These are phyloP conservation scores for Geophilus truncorum DNA, from an alignment of 2,888 invertebrate genomes.

Conservation along the genomic window DNA sequence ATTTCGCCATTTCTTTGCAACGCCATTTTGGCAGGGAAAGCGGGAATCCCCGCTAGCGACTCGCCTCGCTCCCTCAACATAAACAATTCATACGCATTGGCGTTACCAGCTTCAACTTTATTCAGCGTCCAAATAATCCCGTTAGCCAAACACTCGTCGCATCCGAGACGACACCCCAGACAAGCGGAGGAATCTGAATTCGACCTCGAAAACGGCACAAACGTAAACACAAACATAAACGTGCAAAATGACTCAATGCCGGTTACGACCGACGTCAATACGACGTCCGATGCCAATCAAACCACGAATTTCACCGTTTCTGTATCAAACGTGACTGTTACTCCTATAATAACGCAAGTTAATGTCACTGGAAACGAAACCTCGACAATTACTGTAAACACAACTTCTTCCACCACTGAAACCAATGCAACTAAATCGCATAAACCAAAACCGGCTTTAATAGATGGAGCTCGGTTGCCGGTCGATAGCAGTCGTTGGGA, in stretches of 20 bases:
- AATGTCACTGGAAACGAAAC: neutral
- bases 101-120: conserved; percentile 28
- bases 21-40: conserved; percentile 46
- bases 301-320: neutral
- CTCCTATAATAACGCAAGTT: neutral
- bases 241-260: neutral
- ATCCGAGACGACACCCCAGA: neutral
- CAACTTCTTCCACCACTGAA: conserved; percentile 36
- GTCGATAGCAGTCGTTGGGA: neutral
- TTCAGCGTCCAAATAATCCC: neutral
- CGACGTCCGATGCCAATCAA: neutral
- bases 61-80: neutral
- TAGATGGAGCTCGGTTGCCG: neutral
- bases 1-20: conserved; percentile 50
- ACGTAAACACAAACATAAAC: neutral
- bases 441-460: conserved; percentile 9
- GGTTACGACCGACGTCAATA: neutral
- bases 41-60: neutral
- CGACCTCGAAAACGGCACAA: too few species aligned
- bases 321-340: neutral
- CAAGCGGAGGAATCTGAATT: neutral
- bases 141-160: neutral
- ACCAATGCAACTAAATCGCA: conserved; percentile 37
- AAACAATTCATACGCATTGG: neutral
- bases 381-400: neutral